Evolutionary conservation across 2,113 vertebrate species (phyloP).

Genomic region (Hippocampus comes): DNA sequence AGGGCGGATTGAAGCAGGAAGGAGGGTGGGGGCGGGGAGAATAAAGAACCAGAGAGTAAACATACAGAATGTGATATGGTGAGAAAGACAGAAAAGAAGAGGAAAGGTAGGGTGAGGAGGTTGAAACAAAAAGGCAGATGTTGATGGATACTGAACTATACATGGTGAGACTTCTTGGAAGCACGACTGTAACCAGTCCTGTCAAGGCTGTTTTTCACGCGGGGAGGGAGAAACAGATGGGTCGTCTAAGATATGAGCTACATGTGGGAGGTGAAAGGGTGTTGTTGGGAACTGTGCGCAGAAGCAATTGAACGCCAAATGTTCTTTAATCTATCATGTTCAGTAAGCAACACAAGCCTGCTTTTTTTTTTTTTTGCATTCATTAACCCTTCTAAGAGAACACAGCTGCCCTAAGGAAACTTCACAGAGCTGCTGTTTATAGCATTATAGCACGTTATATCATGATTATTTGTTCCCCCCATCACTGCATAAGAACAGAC

Average conservation of each 20-base stretch:
- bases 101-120: constrained; percentile 28
- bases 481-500: constrained; percentile 11
- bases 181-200: constrained; percentile 46
- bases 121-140: constrained; percentile 38
- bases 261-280: constrained; percentile 66
- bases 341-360: constrained; percentile 39
- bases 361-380: constrained; percentile 40
- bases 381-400: constrained; percentile 44
- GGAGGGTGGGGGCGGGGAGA: constrained; percentile 8
- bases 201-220: constrained; percentile 65
- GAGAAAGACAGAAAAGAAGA: constrained; percentile 52
- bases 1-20: constrained; percentile 45
- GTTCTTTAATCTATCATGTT: constrained; percentile 51
- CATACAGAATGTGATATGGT: constrained; percentile 46
- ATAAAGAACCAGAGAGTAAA: constrained; percentile 29
- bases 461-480: constrained; percentile 47
- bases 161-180: constrained; percentile 41
- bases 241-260: constrained; percentile 56
- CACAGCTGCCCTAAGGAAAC: constrained; percentile 50
- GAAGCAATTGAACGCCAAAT: constrained; percentile 42
- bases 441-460: constrained; percentile 23
- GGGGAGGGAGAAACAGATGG: constrained; percentile 69
- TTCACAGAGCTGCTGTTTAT: constrained; percentile 35
- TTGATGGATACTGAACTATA: constrained; percentile 47
- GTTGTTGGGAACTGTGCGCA: constrained; percentile 59